A percentile compares a stretch with the other conserved stretches of the same genome.
Conservation (phyloP, 2,797 vertebrate species). For the Tokudaia muenninki region DNA sequence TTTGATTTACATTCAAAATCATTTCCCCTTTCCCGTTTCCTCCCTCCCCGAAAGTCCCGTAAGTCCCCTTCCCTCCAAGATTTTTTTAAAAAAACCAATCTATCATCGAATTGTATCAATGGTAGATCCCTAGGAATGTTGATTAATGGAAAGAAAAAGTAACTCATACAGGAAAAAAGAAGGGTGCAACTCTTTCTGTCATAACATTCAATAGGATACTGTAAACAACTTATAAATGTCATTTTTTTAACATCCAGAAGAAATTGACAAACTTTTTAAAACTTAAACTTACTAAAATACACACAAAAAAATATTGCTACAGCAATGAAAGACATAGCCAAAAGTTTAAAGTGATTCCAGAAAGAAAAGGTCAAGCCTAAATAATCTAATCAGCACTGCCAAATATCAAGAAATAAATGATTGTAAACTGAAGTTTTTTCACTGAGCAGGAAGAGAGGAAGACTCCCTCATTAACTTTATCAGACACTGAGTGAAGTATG, state of each 20-base stretch:
- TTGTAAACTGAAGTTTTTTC: neutral
- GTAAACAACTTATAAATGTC: neutral
- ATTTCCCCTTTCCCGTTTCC: too few relatives aligned
- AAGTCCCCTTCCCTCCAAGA: too few relatives aligned
- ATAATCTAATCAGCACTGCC: neutral
- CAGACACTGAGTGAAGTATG: neutral
- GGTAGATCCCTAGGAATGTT: neutral
- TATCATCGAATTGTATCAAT: neutral
- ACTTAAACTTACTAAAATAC: neutral
- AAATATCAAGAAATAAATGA: neutral
- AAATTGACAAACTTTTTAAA: neutral
- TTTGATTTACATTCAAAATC: too few relatives aligned
- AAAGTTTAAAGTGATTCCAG: neutral
- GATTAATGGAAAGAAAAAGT: constrained; percentile 8
- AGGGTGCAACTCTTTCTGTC: neutral
- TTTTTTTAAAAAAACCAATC: neutral
- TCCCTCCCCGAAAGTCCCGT: too few relatives aligned
- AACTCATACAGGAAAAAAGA: neutral
- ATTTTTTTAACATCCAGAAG: neutral
- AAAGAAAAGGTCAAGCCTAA: neutral
- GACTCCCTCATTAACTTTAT: neutral
- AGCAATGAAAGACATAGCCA: neutral
- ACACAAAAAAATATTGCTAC: neutral
- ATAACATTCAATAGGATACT: neutral
- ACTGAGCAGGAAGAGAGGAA: neutral